Evolutionary conservation across 2,888 invertebrate species (phyloP).

Genomic region (Trissolcus brochymenae): DNA sequence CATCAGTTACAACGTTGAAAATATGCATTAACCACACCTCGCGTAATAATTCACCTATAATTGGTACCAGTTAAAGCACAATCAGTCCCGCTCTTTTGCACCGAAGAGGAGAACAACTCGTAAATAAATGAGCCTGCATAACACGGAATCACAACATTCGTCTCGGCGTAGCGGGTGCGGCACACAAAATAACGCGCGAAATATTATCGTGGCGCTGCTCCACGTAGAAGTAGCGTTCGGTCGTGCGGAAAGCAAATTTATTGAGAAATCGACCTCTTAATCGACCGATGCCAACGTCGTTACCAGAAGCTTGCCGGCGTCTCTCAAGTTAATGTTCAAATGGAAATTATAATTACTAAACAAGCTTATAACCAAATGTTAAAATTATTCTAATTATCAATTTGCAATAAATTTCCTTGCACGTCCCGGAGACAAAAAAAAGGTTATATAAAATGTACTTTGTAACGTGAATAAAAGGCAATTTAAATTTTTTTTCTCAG

Average conservation of each 20-base stretch:
- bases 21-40: conserved; percentile 46
- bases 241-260: conserved; percentile 60
- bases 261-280: conserved; percentile 58
- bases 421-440: too few relatives aligned
- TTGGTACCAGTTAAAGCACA: conserved; percentile 52
- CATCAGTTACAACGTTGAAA: conserved; percentile 10
- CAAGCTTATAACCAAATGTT: conserved; percentile 3
- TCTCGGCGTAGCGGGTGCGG: conserved; percentile 55
- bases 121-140: conserved; percentile 48
- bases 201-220: conserved; percentile 45
- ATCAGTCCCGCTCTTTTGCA: conserved; percentile 54
- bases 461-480: conserved; percentile 1
- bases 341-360: conserved; percentile 16
- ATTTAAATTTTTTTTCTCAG: background rate
- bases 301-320: conserved; percentile 14
- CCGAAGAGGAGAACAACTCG: conserved; percentile 32
- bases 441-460: too few relatives aligned
- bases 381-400: too few relatives aligned
- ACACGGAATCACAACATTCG: conserved; percentile 52
- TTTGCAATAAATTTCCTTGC: too few relatives aligned
- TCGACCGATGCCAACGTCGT: conserved; percentile 34
- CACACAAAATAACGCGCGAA: conserved; percentile 51
- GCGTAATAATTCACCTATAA: conserved; percentile 56
- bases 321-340: conserved; percentile 8
- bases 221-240: conserved; percentile 41